Evolutionary conservation across 2,797 vertebrate genomes (phyloP).

Genomic region (Antennarius maculatus): DNA sequence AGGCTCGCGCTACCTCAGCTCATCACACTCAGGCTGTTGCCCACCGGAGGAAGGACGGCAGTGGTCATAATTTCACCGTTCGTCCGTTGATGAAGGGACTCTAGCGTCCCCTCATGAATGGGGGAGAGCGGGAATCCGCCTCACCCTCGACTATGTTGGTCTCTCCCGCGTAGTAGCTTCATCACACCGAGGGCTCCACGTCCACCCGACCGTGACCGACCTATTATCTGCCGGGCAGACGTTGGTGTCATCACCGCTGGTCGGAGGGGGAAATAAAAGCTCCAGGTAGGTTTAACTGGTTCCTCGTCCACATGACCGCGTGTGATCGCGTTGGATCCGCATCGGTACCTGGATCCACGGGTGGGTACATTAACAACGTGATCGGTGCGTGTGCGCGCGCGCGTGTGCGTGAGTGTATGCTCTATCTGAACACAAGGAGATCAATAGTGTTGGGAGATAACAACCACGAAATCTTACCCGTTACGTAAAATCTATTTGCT

Average conservation of each 20-base stretch:
- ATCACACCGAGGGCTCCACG: constrained; percentile 31
- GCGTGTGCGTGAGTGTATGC: too few species aligned
- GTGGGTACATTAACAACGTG: too few species aligned
- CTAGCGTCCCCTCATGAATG: not conserved
- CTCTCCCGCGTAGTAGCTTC: constrained; percentile 27
- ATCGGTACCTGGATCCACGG: too few species aligned
- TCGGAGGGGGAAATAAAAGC: not conserved
- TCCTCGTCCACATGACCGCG: too few species aligned
- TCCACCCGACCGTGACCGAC: constrained; percentile 53
- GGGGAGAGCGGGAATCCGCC: constrained; percentile 12
- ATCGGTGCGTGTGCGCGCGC: not conserved
- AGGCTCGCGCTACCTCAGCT: constrained; percentile 57
- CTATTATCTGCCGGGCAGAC: constrained; percentile 45
- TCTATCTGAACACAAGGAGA: too few species aligned
- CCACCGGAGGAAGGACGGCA: constrained; percentile 38
- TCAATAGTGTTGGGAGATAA: too few species aligned
- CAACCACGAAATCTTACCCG: too few species aligned
- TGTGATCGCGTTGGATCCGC: too few species aligned
- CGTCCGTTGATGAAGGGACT: not conserved
- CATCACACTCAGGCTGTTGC: constrained; percentile 49
- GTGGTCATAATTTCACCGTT: not conserved
- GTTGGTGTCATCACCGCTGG: not conserved
- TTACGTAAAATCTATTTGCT: too few species aligned
- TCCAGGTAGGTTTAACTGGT: constrained; percentile 4
- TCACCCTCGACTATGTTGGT: constrained; percentile 15